Conservation (phyloP, 1,140 invertebrate species). For the Eulimnadia texana region DNA sequence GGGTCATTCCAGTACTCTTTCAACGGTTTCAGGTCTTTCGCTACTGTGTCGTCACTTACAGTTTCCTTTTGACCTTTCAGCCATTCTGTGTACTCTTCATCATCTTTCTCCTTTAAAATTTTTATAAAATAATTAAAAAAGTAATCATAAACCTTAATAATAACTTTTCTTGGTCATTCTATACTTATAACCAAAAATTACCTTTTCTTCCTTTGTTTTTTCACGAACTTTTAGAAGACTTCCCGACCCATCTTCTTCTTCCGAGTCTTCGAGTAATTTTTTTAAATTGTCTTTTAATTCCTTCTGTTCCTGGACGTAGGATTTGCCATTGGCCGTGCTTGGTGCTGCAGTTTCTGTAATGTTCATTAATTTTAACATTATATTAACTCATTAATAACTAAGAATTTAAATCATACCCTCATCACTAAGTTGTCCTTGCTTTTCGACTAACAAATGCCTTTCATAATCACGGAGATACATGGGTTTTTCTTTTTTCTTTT, state of each 20-base stretch:
- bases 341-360: background rate
- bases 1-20: slow-evolving; percentile 73
- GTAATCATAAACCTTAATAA: background rate
- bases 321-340: slow-evolving; percentile 18
- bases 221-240: slow-evolving; percentile 41
- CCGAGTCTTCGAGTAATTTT: slow-evolving; percentile 30
- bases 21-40: slow-evolving; percentile 50
- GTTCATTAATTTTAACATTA: background rate
- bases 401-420: slow-evolving; percentile 30
- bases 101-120: slow-evolving; percentile 31
- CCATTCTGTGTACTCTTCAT: slow-evolving; percentile 62
- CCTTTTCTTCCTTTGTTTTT: slow-evolving; percentile 46
- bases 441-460: slow-evolving; percentile 54
- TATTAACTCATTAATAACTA: background rate
- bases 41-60: slow-evolving; percentile 43
- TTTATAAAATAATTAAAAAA: slow-evolving; percentile 12
- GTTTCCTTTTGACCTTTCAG: slow-evolving; percentile 56
- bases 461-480: slow-evolving; percentile 67
- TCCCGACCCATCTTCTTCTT: slow-evolving; percentile 37
- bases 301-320: slow-evolving; percentile 52
- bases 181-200: slow-evolving; percentile 22
- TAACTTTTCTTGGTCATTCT: no score
- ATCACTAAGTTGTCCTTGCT: slow-evolving; percentile 42
- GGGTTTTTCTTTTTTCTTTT: slow-evolving; percentile 37
- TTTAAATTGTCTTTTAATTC: slow-evolving; percentile 51